These are phyloP conservation scores for Riptortus pedestris DNA, from an alignment of 1,140 invertebrate species.

Conservation along the genomic window DNA sequence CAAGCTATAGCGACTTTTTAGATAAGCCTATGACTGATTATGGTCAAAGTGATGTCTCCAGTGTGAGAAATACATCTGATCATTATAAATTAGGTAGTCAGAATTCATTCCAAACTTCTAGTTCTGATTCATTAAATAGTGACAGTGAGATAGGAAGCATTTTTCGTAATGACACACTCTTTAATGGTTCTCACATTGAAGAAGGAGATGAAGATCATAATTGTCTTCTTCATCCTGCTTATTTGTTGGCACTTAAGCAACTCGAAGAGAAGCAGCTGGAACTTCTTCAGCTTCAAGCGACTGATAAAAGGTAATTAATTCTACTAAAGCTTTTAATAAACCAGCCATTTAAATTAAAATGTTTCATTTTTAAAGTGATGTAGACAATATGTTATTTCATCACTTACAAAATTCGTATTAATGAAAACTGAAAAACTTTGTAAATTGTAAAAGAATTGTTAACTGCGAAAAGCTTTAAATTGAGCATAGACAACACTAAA, in stretches of 20 bases:
- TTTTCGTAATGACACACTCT: not conserved
- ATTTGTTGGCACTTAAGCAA: not conserved
- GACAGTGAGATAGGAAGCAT: not conserved
- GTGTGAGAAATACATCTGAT: not conserved
- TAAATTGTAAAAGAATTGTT: too few species aligned
- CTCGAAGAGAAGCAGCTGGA: not conserved
- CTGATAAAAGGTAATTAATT: not conserved
- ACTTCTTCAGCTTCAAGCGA: not conserved
- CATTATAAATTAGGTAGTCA: not conserved
- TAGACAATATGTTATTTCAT: too few species aligned
- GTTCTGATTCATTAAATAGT: not conserved
- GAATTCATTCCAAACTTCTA: not conserved
- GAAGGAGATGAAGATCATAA: not conserved
- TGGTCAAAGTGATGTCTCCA: not conserved
- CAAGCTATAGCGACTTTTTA: not conserved
- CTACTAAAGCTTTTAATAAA: not conserved
- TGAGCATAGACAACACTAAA: too few species aligned
- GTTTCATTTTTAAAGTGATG: too few species aligned
- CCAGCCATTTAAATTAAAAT: not conserved
- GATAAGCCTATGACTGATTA: not conserved
- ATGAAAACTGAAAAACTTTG: too few species aligned
- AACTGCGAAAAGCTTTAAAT: too few species aligned
- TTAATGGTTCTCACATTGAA: not conserved
- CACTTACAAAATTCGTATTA: too few species aligned
- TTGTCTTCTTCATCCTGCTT: slow-evolving; percentile 4